Evolutionary conservation across 2,888 invertebrate genomes (phyloP), one percentile per base, ranked within the genome.

Genomic region (Hedya salicella): DNA sequence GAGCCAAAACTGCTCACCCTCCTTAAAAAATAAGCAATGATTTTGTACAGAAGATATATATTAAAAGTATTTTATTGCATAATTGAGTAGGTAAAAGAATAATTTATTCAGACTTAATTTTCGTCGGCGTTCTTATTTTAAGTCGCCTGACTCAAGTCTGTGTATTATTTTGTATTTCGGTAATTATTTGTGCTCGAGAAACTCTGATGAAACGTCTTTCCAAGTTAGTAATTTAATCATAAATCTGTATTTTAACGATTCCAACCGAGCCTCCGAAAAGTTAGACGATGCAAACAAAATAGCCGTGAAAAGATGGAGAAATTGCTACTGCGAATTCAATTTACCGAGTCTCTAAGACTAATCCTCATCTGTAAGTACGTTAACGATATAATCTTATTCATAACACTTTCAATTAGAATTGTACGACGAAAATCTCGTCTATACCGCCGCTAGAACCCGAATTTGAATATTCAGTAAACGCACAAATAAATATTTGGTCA

Each of bases 401-500:
- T 13, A 49, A 56, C n/a, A 36, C 53, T 53, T 39, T 4, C 25
- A 6, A 11, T 9, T 36, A 11, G 1, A 25, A 25, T 6, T 25
- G 4, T 25, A 25, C 4, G 25, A 25, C 3, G 4, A 6, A 25
- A 25, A 25, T 25, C 25, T 25, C 3, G 25, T 1, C 25, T 6
- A 25, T 25, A 6, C 4, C 25, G 25, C 25, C 25, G 25, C 25
- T 25, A 25, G 25, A 25, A 25, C 1, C 25, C 25, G 1, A 25
- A 25, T n/a, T n/a, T n/a, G 6, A 25, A 25, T 25, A 25, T 6
- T n/a, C n/a, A n/a, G 25, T 25, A 25, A 6, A 25, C 6, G 25
- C 25, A 9, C 36, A 36, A 36, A 36, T 36, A 8, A 36, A 11
- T 11, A 80, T 75, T 76, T 75, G 78, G 74, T 70, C 78, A 77